phyloP scores from a whole-genome alignment of 2,797 vertebrate species.

The Lepus townsendii region DNA sequence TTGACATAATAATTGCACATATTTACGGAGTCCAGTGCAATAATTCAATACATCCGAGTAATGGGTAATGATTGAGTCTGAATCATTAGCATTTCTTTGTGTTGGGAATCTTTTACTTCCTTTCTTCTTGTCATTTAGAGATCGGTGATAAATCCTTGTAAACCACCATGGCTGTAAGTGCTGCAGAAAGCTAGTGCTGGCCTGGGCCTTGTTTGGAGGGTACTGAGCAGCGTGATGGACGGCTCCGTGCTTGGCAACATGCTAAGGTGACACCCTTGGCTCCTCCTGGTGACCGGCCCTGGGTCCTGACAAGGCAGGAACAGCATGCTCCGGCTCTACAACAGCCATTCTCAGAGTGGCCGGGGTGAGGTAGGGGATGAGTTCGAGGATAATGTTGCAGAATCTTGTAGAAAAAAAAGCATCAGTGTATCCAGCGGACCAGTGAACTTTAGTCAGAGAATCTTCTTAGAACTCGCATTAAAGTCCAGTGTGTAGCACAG shows the following conservation, averaged over 20 bases:
- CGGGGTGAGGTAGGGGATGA: not conserved
- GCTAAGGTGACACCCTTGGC: not conserved
- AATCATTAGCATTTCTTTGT: not conserved
- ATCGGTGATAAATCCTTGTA: not conserved
- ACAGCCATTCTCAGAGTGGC: not conserved
- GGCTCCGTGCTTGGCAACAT: not conserved
- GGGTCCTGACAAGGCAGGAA: not conserved
- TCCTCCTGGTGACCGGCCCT: not conserved
- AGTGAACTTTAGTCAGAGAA: not conserved
- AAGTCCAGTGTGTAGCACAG: not conserved
- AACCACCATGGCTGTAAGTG: not conserved
- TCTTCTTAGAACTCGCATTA: not conserved
- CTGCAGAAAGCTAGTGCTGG: too few relatives aligned
- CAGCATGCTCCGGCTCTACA: not conserved
- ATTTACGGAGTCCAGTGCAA: not conserved
- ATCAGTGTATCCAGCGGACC: not conserved
- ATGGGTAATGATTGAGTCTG: not conserved
- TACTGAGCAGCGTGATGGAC: not conserved
- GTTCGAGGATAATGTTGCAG: not conserved
- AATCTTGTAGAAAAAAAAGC: not conserved
- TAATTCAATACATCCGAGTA: not conserved
- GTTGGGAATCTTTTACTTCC: not conserved
- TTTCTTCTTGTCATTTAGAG: not conserved
- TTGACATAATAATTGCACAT: not conserved
- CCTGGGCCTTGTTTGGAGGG: not conserved